These are phyloP conservation scores for Zaprionus africanus DNA, from an alignment of 1,140 invertebrate genomes.

Conservation along the genomic window DNA sequence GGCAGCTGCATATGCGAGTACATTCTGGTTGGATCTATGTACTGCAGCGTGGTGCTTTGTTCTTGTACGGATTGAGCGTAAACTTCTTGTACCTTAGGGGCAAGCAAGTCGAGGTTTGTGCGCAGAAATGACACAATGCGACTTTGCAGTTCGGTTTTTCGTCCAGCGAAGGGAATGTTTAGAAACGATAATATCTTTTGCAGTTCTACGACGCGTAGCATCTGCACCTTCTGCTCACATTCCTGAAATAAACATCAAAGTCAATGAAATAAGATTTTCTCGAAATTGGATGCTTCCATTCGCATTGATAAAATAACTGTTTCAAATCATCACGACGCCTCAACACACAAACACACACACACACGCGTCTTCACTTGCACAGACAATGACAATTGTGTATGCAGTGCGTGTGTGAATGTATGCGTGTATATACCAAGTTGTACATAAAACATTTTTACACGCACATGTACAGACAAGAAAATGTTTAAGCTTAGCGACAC, in stretches of 20 bases:
- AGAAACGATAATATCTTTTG: slow-evolving; percentile 92
- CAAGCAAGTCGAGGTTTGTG: slow-evolving; percentile 89
- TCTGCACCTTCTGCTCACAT: slow-evolving; percentile 92
- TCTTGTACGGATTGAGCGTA: slow-evolving; percentile 86
- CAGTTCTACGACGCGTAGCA: slow-evolving; percentile 93
- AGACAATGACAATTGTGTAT: slow-evolving; percentile 45
- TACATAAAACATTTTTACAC: slow-evolving; percentile 40
- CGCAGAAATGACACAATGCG: slow-evolving; percentile 91
- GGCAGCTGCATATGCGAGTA: slow-evolving; percentile 83
- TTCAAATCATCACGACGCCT: slow-evolving; percentile 46
- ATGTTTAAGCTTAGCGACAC: neutral
- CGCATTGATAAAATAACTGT: slow-evolving; percentile 21
- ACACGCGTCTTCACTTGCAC: slow-evolving; percentile 13
- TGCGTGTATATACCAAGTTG: slow-evolving; percentile 25
- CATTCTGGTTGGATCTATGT: slow-evolving; percentile 76
- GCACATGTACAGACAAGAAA: slow-evolving; percentile 17
- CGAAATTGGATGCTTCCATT: neutral
- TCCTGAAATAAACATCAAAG: slow-evolving; percentile 56
- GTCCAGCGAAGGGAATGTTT: slow-evolving; percentile 93
- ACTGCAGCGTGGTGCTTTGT: slow-evolving; percentile 77
- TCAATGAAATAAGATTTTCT: neutral
- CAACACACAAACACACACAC: slow-evolving; percentile 3
- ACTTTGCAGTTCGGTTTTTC: slow-evolving; percentile 93
- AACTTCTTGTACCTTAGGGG: slow-evolving; percentile 93
- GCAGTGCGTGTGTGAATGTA: slow-evolving; percentile 33